Evolutionary conservation across 2,113 vertebrate genomes (phyloP).

Genomic region (Solea solea): DNA sequence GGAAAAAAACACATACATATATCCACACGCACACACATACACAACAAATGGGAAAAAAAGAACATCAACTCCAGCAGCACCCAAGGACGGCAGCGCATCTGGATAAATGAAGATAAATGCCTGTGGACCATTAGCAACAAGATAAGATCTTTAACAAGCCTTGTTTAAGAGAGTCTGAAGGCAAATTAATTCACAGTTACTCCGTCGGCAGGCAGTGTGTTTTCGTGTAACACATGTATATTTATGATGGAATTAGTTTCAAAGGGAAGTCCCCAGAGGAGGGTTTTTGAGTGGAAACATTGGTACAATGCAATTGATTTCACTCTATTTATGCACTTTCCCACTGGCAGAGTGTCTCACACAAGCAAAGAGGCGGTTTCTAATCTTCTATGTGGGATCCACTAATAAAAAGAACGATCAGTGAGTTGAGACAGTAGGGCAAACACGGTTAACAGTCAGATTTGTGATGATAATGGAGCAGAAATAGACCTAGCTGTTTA

Average conservation of each 20-base stretch:
- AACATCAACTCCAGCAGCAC: constrained; percentile 64
- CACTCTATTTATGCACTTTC: constrained; percentile 83
- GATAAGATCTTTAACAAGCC: constrained; percentile 85
- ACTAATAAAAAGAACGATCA: constrained; percentile 81
- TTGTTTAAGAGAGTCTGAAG: constrained; percentile 84
- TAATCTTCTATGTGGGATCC: constrained; percentile 80
- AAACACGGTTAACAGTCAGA: constrained; percentile 78
- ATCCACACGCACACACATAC: neutral
- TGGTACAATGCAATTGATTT: constrained; percentile 84
- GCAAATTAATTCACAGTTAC: constrained; percentile 85
- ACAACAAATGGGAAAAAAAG: constrained; percentile 41
- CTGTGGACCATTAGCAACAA: constrained; percentile 82
- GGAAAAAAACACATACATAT: constrained; percentile 36
- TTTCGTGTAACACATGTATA: constrained; percentile 84
- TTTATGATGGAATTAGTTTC: constrained; percentile 86
- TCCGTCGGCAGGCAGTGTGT: constrained; percentile 76
- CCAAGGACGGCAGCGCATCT: constrained; percentile 74
- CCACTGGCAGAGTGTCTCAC: constrained; percentile 73
- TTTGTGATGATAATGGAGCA: constrained; percentile 79
- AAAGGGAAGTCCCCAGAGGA: constrained; percentile 84
- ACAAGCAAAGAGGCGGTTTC: constrained; percentile 74
- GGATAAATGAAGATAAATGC: constrained; percentile 83
- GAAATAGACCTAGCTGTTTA: constrained; percentile 67
- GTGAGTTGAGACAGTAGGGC: constrained; percentile 74
- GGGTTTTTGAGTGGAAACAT: constrained; percentile 82